phyloP scores from a whole-genome alignment of 1,140 invertebrate species.

The Pseudomyrmex concolor region DNA sequence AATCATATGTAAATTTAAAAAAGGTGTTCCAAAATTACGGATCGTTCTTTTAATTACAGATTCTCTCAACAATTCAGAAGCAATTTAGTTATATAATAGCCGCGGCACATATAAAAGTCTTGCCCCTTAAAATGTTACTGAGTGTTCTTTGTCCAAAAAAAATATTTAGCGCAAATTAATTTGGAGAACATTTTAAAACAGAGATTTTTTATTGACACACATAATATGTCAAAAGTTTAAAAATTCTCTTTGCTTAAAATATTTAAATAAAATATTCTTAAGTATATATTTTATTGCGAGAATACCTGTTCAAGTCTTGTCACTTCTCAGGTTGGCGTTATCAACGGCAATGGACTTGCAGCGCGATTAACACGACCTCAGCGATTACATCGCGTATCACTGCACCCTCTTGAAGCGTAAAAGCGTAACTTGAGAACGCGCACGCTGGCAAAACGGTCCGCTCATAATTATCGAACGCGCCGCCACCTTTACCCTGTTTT shows the following conservation, averaged over 20 bases:
- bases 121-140: no score
- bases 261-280: no score
- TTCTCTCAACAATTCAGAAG: constrained; percentile 16
- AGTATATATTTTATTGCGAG: not conserved
- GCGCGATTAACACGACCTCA: constrained; percentile 7
- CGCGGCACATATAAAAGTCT: no score
- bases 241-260: no score
- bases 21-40: constrained; percentile 43
- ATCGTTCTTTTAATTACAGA: not conserved
- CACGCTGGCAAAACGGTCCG: not conserved
- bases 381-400: constrained; percentile 32
- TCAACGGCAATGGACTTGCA: constrained; percentile 5
- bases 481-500: constrained; percentile 39
- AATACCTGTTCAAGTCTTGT: not conserved
- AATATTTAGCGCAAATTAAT: not conserved
- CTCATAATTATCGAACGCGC: constrained; percentile 58
- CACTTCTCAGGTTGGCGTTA: not conserved
- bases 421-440: constrained; percentile 38
- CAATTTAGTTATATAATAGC: not conserved
- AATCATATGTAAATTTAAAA: constrained; percentile 52
- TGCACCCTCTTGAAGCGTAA: constrained; percentile 34
- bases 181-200: not conserved
- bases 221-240: not conserved
- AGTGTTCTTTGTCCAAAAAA: no score
- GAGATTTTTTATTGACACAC: not conserved